These are phyloP conservation scores for Atherinomorus stipes DNA, from an alignment of 2,113 vertebrate genomes.

Conservation along the genomic window DNA sequence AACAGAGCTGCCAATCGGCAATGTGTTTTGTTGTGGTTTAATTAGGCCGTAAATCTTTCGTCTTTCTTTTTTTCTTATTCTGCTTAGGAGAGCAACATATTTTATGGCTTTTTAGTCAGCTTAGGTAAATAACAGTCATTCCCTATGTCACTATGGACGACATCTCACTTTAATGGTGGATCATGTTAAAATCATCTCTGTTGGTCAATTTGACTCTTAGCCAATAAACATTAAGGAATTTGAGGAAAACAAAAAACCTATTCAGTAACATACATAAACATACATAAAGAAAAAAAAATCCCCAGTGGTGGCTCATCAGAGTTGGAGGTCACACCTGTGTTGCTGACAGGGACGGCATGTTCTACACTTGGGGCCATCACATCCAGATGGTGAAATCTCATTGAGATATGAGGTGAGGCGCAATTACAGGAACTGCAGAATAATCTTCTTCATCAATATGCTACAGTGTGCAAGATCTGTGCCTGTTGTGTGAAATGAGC, in stretches of 20 bases:
- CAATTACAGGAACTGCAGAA: constrained; percentile 38
- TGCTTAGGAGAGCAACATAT: not conserved
- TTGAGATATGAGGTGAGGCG: constrained; percentile 27
- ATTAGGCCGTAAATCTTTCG: constrained; percentile 27
- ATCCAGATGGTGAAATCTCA: constrained; percentile 60
- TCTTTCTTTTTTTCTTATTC: constrained; percentile 6
- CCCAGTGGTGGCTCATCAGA: constrained; percentile 7
- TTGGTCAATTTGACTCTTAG: not conserved
- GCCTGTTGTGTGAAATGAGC: constrained; percentile 30
- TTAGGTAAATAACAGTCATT: constrained; percentile 8
- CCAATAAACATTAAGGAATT: constrained; percentile 9
- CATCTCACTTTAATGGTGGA: not conserved
- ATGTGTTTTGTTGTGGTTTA: not conserved
- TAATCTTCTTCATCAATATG: constrained; percentile 28
- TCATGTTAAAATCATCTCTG: not conserved
- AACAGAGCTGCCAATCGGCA: not conserved
- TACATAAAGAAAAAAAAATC: not conserved
- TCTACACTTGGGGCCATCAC: constrained; percentile 36
- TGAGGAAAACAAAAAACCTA: not conserved
- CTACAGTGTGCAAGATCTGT: constrained; percentile 32
- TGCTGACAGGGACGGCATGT: constrained; percentile 48
- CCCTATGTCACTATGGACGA: not conserved
- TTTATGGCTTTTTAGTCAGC: constrained; percentile 1
- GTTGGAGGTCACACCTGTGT: constrained; percentile 59
- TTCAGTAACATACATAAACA: constrained; percentile 4